Evolutionary conservation across 2,888 invertebrate genomes (phyloP).

Genomic region (Ophion ventricosus): DNA sequence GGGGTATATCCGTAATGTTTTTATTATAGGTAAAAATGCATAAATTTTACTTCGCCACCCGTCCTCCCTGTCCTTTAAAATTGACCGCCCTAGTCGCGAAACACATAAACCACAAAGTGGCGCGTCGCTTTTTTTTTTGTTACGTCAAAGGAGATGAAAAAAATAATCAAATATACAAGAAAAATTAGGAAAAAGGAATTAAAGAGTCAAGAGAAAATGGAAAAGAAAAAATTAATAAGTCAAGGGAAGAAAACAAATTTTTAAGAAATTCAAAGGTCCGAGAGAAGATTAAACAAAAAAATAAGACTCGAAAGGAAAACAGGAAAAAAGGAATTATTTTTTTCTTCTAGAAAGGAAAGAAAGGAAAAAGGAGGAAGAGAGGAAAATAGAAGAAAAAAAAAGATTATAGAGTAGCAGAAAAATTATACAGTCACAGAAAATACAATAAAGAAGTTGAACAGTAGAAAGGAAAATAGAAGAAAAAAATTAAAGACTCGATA

Average conservation of each 20-base stretch:
- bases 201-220: not conserved
- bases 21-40: not conserved
- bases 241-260: not conserved
- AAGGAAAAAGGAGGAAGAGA: no score
- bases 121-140: not conserved
- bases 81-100: not conserved
- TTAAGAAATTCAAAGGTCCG: no score
- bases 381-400: not conserved
- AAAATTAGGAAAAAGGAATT: not conserved
- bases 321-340: no score
- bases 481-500: not conserved
- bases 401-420: not conserved
- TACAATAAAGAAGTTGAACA: no score
- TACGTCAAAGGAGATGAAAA: not conserved
- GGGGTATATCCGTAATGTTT: not conserved
- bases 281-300: no score
- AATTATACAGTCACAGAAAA: not conserved
- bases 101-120: not conserved
- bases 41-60: not conserved
- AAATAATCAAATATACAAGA: not conserved
- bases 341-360: no score
- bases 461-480: not conserved
- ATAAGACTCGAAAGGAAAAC: no score
- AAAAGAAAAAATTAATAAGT: not conserved
- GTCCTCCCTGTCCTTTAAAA: not conserved